These are phyloP conservation scores for Lasioglossum vierecki DNA, from an alignment of 2,888 invertebrate genomes.

Conservation along the genomic window DNA sequence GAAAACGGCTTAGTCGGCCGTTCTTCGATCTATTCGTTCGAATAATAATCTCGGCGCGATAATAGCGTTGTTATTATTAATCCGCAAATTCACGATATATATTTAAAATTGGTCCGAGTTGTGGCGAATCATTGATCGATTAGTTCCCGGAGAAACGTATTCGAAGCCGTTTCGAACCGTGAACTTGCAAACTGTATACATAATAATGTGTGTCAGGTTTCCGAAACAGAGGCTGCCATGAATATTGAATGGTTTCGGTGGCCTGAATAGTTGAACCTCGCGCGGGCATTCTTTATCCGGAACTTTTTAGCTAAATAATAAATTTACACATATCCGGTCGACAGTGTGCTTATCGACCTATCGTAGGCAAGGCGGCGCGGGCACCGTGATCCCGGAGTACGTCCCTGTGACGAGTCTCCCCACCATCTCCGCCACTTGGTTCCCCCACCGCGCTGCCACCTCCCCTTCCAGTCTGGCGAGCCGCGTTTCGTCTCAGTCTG, in stretches of 20 bases:
- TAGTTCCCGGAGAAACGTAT: neutral
- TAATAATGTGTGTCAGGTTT: neutral
- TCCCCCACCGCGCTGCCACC: slow-evolving; percentile 59
- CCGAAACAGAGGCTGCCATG: neutral
- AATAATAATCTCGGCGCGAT: neutral
- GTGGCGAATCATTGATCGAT: neutral
- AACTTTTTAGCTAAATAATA: slow-evolving; percentile 7
- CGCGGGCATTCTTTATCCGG: neutral
- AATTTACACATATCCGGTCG: slow-evolving; percentile 3
- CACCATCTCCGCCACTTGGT: slow-evolving; percentile 35
- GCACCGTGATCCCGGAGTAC: slow-evolving; percentile 46
- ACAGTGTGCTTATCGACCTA: slow-evolving; percentile 44
- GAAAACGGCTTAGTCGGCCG: neutral
- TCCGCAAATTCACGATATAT: neutral
- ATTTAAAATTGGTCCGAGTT: neutral
- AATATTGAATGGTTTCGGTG: neutral
- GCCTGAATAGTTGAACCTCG: neutral
- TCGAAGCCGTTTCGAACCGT: neutral
- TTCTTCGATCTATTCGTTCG: neutral
- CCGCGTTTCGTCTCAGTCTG: slow-evolving; percentile 75
- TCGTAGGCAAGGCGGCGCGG: slow-evolving; percentile 7
- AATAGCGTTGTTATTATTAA: neutral
- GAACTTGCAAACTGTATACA: neutral
- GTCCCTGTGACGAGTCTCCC: slow-evolving; percentile 63
- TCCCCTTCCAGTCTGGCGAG: slow-evolving; percentile 63